Evolutionary conservation across 2,797 vertebrate species (phyloP).

Genomic region (Phylloscopus collybita): DNA sequence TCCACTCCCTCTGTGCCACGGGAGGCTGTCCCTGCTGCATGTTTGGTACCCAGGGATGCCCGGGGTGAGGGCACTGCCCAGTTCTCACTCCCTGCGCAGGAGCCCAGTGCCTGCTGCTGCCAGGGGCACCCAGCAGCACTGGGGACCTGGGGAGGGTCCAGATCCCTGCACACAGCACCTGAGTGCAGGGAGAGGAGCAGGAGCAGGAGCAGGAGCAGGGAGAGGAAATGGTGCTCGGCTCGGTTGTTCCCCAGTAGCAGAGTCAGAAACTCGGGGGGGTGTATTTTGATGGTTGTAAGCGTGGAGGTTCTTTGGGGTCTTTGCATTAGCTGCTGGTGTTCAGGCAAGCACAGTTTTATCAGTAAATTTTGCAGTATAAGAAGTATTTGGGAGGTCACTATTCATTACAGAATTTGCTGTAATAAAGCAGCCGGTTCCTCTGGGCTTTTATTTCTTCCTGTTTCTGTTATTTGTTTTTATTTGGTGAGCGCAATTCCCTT

Average conservation of each 20-base stretch:
- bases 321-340: background rate
- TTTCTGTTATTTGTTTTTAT: background rate
- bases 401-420: background rate
- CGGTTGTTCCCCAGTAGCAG: background rate
- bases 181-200: background rate
- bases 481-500: background rate
- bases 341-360: background rate
- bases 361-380: background rate
- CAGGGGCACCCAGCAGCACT: background rate
- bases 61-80: background rate
- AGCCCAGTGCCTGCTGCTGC: background rate
- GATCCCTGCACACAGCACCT: background rate
- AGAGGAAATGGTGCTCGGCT: background rate
- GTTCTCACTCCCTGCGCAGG: fast-evolving
- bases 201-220: too few relatives aligned
- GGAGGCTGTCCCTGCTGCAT: background rate
- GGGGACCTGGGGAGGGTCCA: fast-evolving
- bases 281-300: background rate
- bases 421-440: background rate
- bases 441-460: background rate
- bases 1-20: fast-evolving
- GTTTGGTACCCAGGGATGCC: background rate
- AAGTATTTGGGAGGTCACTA: background rate
- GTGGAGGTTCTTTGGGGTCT: background rate
- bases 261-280: fast-evolving